Conservation (phyloP, 2,797 vertebrate species). For the Spea hammondii region DNA sequence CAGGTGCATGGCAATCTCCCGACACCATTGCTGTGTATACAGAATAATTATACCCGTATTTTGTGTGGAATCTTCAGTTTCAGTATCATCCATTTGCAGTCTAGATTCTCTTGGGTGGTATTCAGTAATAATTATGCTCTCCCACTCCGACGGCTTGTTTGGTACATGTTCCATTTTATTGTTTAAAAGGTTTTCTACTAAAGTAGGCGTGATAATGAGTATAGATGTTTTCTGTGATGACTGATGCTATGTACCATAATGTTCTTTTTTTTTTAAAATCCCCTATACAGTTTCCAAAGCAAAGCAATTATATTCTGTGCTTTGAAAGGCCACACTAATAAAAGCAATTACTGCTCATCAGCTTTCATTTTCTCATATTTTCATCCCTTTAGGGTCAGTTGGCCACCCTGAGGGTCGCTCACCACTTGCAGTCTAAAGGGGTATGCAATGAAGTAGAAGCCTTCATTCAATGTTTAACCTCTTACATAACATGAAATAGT, state of each 20-base stretch:
- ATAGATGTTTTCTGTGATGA: conserved; percentile 26
- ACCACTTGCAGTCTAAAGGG: too few relatives aligned
- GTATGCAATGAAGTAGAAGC: too few relatives aligned
- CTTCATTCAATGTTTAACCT: too few relatives aligned
- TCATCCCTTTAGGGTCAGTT: neutral
- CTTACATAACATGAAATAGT: too few relatives aligned
- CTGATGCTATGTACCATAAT: conserved; percentile 12
- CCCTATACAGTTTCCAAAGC: conserved; percentile 6
- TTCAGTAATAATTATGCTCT: neutral
- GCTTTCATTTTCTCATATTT: neutral
- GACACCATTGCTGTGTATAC: neutral
- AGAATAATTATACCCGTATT: conserved; percentile 25
- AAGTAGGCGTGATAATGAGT: conserved; percentile 32
- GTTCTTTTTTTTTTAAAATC: conserved; percentile 9
- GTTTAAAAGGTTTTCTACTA: conserved; percentile 21
- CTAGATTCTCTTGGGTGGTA: neutral
- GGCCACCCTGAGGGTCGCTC: too few relatives aligned
- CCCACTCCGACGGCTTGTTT: neutral
- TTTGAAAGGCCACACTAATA: conserved; percentile 6
- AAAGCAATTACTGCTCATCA: conserved; percentile 17
- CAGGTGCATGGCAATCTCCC: conserved; percentile 18
- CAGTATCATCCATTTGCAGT: conserved; percentile 11
- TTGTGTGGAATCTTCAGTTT: conserved; percentile 1
- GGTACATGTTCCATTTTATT: neutral
- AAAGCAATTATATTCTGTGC: conserved; percentile 11